Base-by-base conservation (phyloP, 2,113 vertebrate species). In the Muntiacus muntjak region DNA sequence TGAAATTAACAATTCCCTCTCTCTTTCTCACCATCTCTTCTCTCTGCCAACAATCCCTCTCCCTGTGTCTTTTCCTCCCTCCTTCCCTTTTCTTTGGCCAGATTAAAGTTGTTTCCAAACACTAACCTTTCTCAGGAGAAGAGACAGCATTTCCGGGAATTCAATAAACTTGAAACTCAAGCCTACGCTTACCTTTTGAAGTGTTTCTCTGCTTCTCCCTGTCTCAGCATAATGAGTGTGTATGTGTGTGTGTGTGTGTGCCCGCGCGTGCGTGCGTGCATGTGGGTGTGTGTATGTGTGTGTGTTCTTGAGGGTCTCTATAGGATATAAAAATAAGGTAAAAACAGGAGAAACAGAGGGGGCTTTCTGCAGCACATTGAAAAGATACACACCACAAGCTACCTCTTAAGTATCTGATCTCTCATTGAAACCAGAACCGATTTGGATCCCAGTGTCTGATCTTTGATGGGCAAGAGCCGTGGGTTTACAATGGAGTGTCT, bases 361-460 rank as follows among this genome's bases (percentile, higher is more conserved):
- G 62, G 52, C 91, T 98, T 98, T 97, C 96, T 97, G 91, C 62
- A 76, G 60, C 94, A 83, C 71, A 23, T 57, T 95, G 97, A 98
- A 98, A 95, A 94, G 93, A 79, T 62, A 54, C 86, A 94, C 67
- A 88, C 92, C 52, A 55, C 91, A 94, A 96, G 95, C 86, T 90
- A 11, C 47, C 94, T 95, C 97, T 97, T 71, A 89, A 95, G 97
- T 79, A 36, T 94, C 94, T 96, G 91, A 94, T 96, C 95, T 97
- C 95, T 87, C 94, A 97, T 94, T 96, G 98, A 98, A 98, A 97
- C 97, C 97, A 97, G 97, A 94, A 96, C 98, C 81, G 57, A 97
- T 98, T 95, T 98, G 97, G 96, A 98, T 97, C 94, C 97, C 96
- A 78, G 86, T 84, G 97, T 97, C 98, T 97, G 97, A 95, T 97